Evolutionary conservation across 2,797 vertebrate species (phyloP).

Genomic region (Valencia hispanica): DNA sequence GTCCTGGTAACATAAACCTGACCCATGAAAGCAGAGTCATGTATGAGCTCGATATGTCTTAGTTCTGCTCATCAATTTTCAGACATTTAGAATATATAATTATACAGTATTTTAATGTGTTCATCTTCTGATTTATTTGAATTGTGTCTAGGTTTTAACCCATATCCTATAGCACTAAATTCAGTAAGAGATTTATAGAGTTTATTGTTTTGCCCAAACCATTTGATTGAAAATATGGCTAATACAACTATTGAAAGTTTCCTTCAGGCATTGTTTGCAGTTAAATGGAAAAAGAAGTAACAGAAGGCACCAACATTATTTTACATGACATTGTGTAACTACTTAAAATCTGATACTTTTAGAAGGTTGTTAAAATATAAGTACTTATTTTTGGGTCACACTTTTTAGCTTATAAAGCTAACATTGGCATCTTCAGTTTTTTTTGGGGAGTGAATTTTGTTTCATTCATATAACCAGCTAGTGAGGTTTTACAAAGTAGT

Average conservation of each 20-base stretch:
- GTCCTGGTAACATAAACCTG: too few relatives aligned
- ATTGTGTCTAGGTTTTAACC: too few relatives aligned
- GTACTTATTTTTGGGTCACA: neutral
- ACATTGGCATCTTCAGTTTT: neutral
- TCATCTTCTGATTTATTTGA: too few relatives aligned
- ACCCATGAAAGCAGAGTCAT: too few relatives aligned
- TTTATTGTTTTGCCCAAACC: neutral
- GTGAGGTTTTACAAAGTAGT: neutral
- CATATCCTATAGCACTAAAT: too few relatives aligned
- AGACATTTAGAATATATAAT: too few relatives aligned
- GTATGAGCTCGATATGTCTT: too few relatives aligned
- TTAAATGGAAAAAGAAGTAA: neutral
- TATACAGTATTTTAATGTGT: too few relatives aligned
- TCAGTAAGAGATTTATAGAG: neutral
- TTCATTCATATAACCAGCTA: neutral
- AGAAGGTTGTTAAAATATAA: neutral
- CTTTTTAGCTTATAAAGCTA: neutral
- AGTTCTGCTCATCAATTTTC: too few relatives aligned
- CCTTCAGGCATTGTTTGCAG: neutral
- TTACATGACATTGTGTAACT: neutral
- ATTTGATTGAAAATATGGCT: neutral
- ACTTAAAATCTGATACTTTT: neutral
- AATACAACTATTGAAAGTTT: neutral
- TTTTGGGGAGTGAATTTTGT: constrained; percentile 9
- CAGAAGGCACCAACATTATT: neutral